Base-by-base conservation (phyloP, 2,113 vertebrate species). In the Macaca nemestrina region DNA sequence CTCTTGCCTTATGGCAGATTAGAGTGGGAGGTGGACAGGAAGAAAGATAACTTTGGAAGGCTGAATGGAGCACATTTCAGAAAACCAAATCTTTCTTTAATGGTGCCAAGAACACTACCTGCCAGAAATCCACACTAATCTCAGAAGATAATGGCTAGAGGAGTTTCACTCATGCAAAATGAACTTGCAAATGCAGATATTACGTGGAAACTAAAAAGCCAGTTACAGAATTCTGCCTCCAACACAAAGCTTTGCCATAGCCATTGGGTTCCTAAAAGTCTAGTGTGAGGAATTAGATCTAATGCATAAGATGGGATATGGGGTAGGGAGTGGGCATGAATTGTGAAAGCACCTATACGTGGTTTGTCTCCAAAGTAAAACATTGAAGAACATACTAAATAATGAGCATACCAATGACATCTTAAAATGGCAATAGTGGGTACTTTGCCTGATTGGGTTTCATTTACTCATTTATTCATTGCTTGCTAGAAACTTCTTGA, bases 1-100 rank as follows among this genome's bases (percentile, higher is more conserved):
- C 70, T 85, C 85, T 86, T 23, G 8, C 32, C 40, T 88, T 75
- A 68, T 75, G 61, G 38, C 88, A 94, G 94, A 27, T 81, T 78
- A 64, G 52, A 3, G 23, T 38, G 16, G 23, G 23, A 43, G 5
- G 13, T 72, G 85, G 35, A 45, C 70, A 67, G 85, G 40, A 87
- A 61, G 48, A 81, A 94, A 73, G 52, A 43, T 17, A 90, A 55
- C 88, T 89, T 88, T 61, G 48, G 78, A 89, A 93, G 85, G 50
- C 76, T 84, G 50, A 88, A 59, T 90, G 38, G 30, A 90, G 20
- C 48, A 35, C 70, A 82, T 75, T 6, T 8, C 59, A 93, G 81
- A 85, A 86, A 94, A 86, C 40, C 57, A 72, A 55, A 43, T 80
- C 64, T 86, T 84, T 81, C 85, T 93, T 90, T 64, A 96, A 90